Evolutionary conservation across 2,797 vertebrate species (phyloP).

Genomic region (Oreochromis mossambicus): DNA sequence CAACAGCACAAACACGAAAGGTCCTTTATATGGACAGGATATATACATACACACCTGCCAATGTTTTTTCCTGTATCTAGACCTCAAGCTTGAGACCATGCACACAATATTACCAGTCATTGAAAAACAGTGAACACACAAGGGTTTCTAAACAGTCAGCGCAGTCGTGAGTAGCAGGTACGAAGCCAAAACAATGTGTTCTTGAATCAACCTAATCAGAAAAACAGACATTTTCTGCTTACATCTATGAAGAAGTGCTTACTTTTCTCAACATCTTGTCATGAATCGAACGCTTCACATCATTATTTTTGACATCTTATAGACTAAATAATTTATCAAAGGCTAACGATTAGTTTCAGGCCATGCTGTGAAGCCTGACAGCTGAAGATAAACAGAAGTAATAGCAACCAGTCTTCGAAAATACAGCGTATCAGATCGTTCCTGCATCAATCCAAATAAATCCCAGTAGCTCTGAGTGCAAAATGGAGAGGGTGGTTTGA

Average conservation of each 20-base stretch:
- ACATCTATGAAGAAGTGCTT: not conserved
- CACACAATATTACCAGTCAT: not conserved
- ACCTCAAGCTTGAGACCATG: not conserved
- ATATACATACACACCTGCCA: not conserved
- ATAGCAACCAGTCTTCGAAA: not conserved
- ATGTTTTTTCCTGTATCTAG: not conserved
- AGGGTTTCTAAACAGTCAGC: not conserved
- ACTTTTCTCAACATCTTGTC: not conserved
- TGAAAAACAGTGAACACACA: not conserved
- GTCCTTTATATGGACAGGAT: not conserved
- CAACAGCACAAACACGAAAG: accelerated
- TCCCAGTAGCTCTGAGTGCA: not conserved
- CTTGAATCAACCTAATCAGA: not conserved
- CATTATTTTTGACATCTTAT: not conserved
- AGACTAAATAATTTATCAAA: not conserved
- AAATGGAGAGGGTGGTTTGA: not conserved
- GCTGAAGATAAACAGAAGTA: not conserved
- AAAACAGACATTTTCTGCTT: not conserved
- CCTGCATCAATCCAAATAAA: not conserved
- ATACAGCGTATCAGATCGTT: not conserved
- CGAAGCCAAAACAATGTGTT: not conserved
- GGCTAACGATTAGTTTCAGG: not conserved
- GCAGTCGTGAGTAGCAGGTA: not conserved
- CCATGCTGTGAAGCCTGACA: not conserved
- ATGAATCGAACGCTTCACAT: not conserved